These are phyloP conservation scores for Protula sp. DNA, from an alignment of 2,888 invertebrate species.

Conservation along the genomic window DNA sequence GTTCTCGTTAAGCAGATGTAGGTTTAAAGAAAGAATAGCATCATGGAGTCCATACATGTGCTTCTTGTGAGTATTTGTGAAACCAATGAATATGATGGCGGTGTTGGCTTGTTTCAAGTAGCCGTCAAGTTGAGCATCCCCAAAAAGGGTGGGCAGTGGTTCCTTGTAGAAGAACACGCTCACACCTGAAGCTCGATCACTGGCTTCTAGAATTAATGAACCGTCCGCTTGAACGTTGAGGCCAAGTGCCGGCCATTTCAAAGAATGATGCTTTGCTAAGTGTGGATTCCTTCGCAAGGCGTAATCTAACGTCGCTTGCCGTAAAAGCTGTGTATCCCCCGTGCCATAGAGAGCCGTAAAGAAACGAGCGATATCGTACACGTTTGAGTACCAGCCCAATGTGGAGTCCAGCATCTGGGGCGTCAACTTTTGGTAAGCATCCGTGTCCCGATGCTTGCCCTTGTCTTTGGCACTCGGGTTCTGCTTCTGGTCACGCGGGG, in stretches of 20 bases:
- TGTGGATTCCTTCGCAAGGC: not conserved
- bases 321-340: conserved; percentile 29
- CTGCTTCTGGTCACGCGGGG: not conserved
- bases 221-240: not conserved
- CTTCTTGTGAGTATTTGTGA: conserved; percentile 6
- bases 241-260: not conserved
- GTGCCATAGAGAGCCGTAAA: conserved; percentile 25
- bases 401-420: conserved; percentile 34
- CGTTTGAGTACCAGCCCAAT: conserved; percentile 44
- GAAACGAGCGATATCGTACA: conserved; percentile 40
- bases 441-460: not conserved
- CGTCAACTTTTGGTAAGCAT: conserved; percentile 13
- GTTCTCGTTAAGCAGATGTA: conserved; percentile 15
- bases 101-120: not conserved
- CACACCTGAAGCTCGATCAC: not conserved
- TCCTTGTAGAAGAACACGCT: not conserved
- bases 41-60: not conserved
- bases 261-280: not conserved
- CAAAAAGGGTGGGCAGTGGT: not conserved
- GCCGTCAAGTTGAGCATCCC: not conserved
- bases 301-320: conserved; percentile 23
- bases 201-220: not conserved
- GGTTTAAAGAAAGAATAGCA: not conserved
- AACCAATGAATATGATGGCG: conserved; percentile 34
- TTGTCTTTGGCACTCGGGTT: not conserved